Conservation (phyloP, 2,888 invertebrate genomes). For the Pilophorus perplexus region DNA sequence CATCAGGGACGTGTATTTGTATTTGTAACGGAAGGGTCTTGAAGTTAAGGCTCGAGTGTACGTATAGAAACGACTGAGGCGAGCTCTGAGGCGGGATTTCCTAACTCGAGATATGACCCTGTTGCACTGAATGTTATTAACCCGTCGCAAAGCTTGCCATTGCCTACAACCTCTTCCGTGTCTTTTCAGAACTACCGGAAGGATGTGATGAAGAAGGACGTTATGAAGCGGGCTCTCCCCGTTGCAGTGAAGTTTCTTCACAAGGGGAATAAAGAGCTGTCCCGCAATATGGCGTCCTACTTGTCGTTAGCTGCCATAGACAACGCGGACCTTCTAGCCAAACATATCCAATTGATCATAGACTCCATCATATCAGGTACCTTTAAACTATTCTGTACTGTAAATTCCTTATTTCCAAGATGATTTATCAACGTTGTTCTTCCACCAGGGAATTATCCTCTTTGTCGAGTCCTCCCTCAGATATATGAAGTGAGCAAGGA, state of each 20-base stretch:
- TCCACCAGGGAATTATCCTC: constrained; percentile 71
- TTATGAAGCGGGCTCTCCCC: constrained; percentile 82
- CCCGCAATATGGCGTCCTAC: constrained; percentile 86
- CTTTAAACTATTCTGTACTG: neutral
- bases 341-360: constrained; percentile 85
- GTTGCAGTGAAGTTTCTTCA: constrained; percentile 88
- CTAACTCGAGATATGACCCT: too few species aligned
- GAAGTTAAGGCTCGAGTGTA: too few species aligned
- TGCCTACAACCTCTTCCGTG: too few species aligned
- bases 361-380: constrained; percentile 82
- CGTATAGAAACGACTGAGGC: too few species aligned
- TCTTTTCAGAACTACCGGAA: constrained; percentile 65
- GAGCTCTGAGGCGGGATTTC: too few species aligned
- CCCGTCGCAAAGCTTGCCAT: too few species aligned
- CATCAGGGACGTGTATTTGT: too few species aligned
- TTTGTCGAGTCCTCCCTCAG: constrained; percentile 84
- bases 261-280: constrained; percentile 85
- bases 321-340: constrained; percentile 79
- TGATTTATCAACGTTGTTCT: neutral
- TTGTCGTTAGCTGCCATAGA: constrained; percentile 88
- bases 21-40: too few species aligned
- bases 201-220: constrained; percentile 66
- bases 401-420: neutral
- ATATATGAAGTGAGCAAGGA: constrained; percentile 85
- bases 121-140: too few species aligned